Evolutionary conservation across 2,113 vertebrate species (phyloP), one percentile per base, ranked within the genome.

Genomic region (Pedetes capensis): DNA sequence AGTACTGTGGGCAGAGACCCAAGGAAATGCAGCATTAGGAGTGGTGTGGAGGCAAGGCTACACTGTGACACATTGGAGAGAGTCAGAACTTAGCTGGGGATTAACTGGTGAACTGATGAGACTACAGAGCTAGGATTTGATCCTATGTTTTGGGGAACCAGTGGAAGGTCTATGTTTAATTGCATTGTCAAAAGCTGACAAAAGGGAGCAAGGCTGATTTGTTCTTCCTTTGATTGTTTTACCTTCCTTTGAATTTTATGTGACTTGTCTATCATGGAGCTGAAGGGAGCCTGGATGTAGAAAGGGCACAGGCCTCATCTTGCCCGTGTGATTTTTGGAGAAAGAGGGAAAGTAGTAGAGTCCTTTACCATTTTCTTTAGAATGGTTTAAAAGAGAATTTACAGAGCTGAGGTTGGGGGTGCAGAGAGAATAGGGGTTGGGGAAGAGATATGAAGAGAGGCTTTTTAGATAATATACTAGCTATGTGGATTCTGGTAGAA

Each of bases 281-380:
- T 32, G 61, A 72, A 39, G 49, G 2, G 66, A n/a, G 5, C 18
- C 17, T 53, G 22, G 9, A 16, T 47, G 0, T 68, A 42, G 69
- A 92, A 68, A 76, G 69, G 69, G 49, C 39, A 10, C 6, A 57
- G 22, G 25, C 13, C 29, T 81, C 49, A 55, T 57, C 76, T 84
- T 87, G 10, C 14, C 63, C 2, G 0, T 63, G 8, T 78, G 10
- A 25, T 64, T 95, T n/a, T 66, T 69, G 12, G 34, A 23, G n/a
- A 71, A 86, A 87, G n/a, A 61, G 14, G 57, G 29, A 86, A 86
- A 22, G 20, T 47, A 10, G 39, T 78, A 84, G n/a, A 53, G 17
- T 82, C n/a, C 53, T 91, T 95, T 84, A 91, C 14, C n/a, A 66
- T 76, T 83, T 95, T 78, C 64, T 64, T 68, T 44, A 75, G 71